Evolutionary conservation across 1,140 invertebrate genomes (phyloP).

Genomic region (Leptestheria dahalacensis): DNA sequence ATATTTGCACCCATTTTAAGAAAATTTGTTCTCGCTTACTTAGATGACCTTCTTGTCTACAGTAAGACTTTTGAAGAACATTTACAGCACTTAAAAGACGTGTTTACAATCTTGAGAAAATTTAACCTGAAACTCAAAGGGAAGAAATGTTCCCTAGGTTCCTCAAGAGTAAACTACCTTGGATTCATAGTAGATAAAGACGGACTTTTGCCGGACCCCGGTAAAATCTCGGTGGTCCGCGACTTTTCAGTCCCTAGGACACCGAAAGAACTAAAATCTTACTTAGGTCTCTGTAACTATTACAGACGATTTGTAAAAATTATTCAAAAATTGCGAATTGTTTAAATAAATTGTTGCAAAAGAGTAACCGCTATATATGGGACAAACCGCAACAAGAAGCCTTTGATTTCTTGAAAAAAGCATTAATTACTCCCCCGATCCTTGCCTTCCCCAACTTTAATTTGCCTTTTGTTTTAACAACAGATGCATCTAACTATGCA

Average conservation of each 20-base stretch:
- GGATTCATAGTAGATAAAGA: constrained; percentile 24
- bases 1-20: neutral
- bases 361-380: neutral
- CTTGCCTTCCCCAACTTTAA: neutral
- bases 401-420: neutral
- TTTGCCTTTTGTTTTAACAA: neutral
- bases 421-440: neutral
- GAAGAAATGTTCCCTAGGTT: neutral
- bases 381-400: neutral
- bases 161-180: constrained; percentile 18
- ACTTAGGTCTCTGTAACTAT: neutral
- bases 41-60: constrained; percentile 18
- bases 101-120: neutral
- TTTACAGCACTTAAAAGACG: constrained; percentile 6
- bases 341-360: neutral
- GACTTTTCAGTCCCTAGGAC: constrained; percentile 16
- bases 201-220: constrained; percentile 24
- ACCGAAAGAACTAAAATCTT: neutral
- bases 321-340: neutral
- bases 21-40: constrained; percentile 11
- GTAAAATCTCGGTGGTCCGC: constrained; percentile 21
- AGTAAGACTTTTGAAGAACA: constrained; percentile 14
- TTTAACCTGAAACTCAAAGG: neutral
- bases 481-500: neutral
- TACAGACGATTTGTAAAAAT: neutral